Conservation (phyloP, 1,140 invertebrate species). For the Lethocerus indicus region DNA sequence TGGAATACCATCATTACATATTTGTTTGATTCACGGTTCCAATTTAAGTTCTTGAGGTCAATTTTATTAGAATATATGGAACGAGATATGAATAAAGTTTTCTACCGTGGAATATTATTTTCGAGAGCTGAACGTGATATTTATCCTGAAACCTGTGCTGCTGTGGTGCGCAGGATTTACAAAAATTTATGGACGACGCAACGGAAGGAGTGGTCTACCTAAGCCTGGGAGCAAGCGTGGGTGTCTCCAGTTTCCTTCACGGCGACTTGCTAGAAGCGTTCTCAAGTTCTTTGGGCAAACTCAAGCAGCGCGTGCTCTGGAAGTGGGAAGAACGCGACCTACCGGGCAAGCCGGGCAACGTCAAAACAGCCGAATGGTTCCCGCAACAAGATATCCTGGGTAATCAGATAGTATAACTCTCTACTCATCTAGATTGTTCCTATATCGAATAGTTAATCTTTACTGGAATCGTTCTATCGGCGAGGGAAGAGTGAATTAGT, state of each 20-base stretch:
- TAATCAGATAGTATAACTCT: conserved; percentile 19
- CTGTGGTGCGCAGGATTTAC: too few species aligned
- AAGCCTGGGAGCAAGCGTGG: conserved; percentile 16
- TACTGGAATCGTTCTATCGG: too few species aligned
- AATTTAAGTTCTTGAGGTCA: too few species aligned
- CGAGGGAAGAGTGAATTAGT: too few species aligned
- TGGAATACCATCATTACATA: too few species aligned
- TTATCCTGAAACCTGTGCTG: too few species aligned
- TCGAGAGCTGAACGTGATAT: too few species aligned
- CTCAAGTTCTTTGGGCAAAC: not conserved
- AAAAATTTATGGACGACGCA: conserved; percentile 18
- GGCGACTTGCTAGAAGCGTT: not conserved
- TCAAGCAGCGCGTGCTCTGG: not conserved
- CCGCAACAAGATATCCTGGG: conserved; percentile 51
- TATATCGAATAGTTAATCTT: too few species aligned
- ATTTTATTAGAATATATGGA: too few species aligned
- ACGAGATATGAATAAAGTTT: too few species aligned
- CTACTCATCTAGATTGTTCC: not conserved
- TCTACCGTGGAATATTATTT: too few species aligned
- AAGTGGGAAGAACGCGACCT: not conserved
- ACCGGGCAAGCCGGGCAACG: conserved; percentile 17
- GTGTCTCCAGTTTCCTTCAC: conserved; percentile 4
- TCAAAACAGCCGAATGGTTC: conserved; percentile 35
- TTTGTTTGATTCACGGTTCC: too few species aligned
- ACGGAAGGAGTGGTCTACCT: conserved; percentile 18